Evolutionary conservation across 2,113 vertebrate species (phyloP).

Genomic region (Tychaedon coryphoeus): DNA sequence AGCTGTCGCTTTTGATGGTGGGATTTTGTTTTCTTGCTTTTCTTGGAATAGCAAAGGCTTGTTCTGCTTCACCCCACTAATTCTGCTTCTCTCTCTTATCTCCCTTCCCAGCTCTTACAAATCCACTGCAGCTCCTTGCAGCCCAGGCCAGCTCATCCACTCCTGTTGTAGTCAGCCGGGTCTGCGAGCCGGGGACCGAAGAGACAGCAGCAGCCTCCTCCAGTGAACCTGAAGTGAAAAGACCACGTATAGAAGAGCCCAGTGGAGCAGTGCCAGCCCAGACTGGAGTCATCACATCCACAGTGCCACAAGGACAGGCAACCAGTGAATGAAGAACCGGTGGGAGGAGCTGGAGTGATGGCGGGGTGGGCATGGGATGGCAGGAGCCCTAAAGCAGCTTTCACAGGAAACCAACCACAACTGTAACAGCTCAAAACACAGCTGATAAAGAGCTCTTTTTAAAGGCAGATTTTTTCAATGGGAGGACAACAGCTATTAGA

Average conservation of each 20-base stretch:
- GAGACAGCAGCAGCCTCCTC: constrained; percentile 51
- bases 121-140: constrained; percentile 92
- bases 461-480: constrained; percentile 23
- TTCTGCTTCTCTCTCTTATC: neutral
- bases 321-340: constrained; percentile 72
- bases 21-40: neutral
- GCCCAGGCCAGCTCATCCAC: constrained; percentile 93
- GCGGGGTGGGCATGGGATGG: constrained; percentile 45
- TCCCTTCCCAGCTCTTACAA: constrained; percentile 80
- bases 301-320: constrained; percentile 74
- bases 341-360: constrained; percentile 27
- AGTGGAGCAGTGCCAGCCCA: constrained; percentile 67
- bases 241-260: constrained; percentile 84
- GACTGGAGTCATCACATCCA: constrained; percentile 82
- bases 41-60: neutral
- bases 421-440: neutral
- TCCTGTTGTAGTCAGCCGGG: constrained; percentile 85
- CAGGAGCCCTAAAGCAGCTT: constrained; percentile 8
- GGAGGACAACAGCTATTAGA: constrained; percentile 15
- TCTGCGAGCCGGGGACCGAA: constrained; percentile 72
- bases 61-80: neutral
- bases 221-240: constrained; percentile 85
- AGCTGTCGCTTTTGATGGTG: neutral
- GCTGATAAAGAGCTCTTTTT: neutral
- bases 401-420: constrained; percentile 21